Evolutionary conservation across 2,797 vertebrate species (phyloP), one percentile per base, ranked within the genome.

Genomic region (Gymnothorax javanicus): DNA sequence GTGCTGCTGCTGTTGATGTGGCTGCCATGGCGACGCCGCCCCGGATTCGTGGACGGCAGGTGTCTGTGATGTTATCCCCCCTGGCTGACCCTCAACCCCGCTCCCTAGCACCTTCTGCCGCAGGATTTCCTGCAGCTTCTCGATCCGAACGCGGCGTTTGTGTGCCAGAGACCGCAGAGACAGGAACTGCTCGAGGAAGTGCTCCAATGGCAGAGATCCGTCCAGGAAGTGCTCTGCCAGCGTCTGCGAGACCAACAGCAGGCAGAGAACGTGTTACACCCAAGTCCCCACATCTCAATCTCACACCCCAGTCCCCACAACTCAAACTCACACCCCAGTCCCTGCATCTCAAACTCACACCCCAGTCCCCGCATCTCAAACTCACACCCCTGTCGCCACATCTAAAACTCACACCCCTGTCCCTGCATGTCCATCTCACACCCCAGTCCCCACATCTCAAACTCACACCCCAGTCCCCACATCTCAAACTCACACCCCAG

Each of bases 171-270:
- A 96, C 88, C 98, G 96, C 92, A 97, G 94, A 6, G 94, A 90
- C 0, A 95, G 93, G 89, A 98, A 99, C 79, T 92, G 94, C 87
- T 99, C 98, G 0, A 98, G 96, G 89, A 99, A 99, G 0, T 93
- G 95, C 85, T 99, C 98, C 94, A 99, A 85, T 0, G 95, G 89
- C 88, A 97, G 93, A 8, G 96, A 96, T 0, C 98, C 98, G 87
- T 97, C 97, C 91, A 99, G 94, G 92, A 98, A 99, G 85, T 95
- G 95, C 91, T 99, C 97, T 0, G 98, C 97, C 92, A 98, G 93
- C 88, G 93, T 93, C 98, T 99, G 91, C 73, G 0, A 50, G 33
- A 33, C 20, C 27, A 59, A 57, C 11, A 64, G 5, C 25, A 57
- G 60, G 57, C 23, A 43, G 67, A 43, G n/a, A 7, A n/a, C 33